phyloP scores from a whole-genome alignment of 2,888 invertebrate species.

The Epirrita christyi region DNA sequence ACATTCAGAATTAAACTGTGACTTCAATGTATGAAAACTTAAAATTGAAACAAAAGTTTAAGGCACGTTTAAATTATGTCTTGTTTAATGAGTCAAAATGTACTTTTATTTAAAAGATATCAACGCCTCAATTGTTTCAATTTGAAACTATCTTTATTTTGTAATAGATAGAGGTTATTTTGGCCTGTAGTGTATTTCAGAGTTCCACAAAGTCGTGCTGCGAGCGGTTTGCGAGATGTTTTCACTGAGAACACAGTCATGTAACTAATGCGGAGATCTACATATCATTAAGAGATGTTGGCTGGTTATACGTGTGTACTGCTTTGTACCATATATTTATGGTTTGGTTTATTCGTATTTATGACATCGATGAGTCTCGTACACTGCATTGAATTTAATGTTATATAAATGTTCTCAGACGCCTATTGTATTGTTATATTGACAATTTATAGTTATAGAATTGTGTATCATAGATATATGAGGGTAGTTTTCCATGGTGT shows the following conservation, averaged over 20 bases:
- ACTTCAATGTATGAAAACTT: slow-evolving; percentile 42
- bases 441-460: slow-evolving; percentile 32
- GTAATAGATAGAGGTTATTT: slow-evolving; percentile 34
- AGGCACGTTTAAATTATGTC: slow-evolving; percentile 79
- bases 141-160: slow-evolving; percentile 32
- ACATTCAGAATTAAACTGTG: slow-evolving; percentile 52
- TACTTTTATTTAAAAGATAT: slow-evolving; percentile 40
- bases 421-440: slow-evolving; percentile 72
- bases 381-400: slow-evolving; percentile 61
- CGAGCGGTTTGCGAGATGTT: slow-evolving; percentile 74
- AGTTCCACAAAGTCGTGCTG: slow-evolving; percentile 38
- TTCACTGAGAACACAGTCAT: slow-evolving; percentile 82
- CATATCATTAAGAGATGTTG: slow-evolving; percentile 85
- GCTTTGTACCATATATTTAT: slow-evolving; percentile 67
- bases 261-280: slow-evolving; percentile 84
- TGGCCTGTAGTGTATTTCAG: slow-evolving; percentile 37
- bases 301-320: slow-evolving; percentile 80
- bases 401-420: slow-evolving; percentile 66
- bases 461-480: slow-evolving; percentile 28
- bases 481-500: slow-evolving; percentile 19
- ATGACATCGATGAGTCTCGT: slow-evolving; percentile 67
- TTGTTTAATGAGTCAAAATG: slow-evolving; percentile 82
- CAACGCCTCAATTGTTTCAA: slow-evolving; percentile 31
- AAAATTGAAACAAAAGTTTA: slow-evolving; percentile 49
- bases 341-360: slow-evolving; percentile 62